phyloP scores from a whole-genome alignment of 1,140 invertebrate species.

The Physella acuta region DNA sequence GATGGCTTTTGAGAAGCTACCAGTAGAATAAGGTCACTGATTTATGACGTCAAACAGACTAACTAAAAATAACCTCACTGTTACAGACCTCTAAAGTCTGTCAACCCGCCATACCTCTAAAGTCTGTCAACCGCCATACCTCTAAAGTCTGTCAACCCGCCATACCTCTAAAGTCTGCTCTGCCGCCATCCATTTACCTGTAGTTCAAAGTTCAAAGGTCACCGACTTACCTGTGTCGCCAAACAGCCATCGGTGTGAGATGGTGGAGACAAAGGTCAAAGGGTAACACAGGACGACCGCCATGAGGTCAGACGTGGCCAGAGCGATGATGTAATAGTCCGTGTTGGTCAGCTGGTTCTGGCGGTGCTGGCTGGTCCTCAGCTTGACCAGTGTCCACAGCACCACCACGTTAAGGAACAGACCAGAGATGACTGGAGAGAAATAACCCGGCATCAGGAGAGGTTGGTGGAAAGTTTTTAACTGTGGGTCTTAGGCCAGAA shows the following conservation, averaged over 20 bases:
- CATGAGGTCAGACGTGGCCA: conserved; percentile 7
- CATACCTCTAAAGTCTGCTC: no score
- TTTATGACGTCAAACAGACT: no score
- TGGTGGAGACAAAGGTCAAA: conserved; percentile 7
- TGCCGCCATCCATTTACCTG: no score
- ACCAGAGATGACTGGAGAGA: neutral
- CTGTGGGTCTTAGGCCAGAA: neutral
- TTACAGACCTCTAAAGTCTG: no score
- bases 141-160: no score
- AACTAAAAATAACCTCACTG: no score
- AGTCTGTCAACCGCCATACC: no score
- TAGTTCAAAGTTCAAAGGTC: no score
- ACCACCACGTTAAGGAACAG: neutral
- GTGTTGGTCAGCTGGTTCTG: neutral
- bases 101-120: no score
- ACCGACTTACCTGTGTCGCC: neutral
- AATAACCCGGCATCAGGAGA: no score
- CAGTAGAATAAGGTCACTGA: no score
- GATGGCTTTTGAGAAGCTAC: no score
- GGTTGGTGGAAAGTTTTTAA: neutral
- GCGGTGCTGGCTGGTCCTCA: neutral
- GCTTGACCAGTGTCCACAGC: conserved; percentile 1
- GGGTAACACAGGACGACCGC: conserved; percentile 3
- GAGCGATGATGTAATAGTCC: conserved; percentile 13
- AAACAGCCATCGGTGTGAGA: conserved; percentile 13